phyloP scores from a whole-genome alignment of 2,888 invertebrate genomes.

The Phrixothrix hirtus region DNA sequence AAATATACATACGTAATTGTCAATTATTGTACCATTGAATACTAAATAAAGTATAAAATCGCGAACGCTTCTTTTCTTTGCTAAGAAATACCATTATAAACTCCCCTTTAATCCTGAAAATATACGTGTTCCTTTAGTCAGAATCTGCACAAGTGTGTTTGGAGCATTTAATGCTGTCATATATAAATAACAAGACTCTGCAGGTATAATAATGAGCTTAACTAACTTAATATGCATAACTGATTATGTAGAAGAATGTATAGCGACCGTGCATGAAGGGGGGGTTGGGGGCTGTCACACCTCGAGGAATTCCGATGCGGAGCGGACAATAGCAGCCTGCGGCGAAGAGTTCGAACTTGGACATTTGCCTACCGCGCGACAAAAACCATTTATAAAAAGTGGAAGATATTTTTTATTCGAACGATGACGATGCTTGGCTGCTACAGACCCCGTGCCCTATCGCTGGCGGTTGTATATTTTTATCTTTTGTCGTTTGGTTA shows the following conservation, averaged over 20 bases:
- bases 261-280: constrained; percentile 32
- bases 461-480: constrained; percentile 11
- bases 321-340: constrained; percentile 44
- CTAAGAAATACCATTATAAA: constrained; percentile 38
- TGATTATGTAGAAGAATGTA: constrained; percentile 53
- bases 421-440: constrained; percentile 16
- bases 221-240: constrained; percentile 57
- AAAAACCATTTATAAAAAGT: constrained; percentile 43
- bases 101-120: constrained; percentile 41
- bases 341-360: constrained; percentile 38
- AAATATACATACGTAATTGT: no score
- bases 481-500: constrained; percentile 10
- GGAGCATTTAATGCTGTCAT: constrained; percentile 48
- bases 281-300: constrained; percentile 41
- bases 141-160: constrained; percentile 35
- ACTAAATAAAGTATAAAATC: no score
- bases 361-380: constrained; percentile 43
- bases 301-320: constrained; percentile 42
- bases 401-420: constrained; percentile 34
- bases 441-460: constrained; percentile 18
- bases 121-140: constrained; percentile 28
- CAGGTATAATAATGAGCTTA: constrained; percentile 56
- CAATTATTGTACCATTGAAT: no score
- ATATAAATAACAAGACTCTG: constrained; percentile 53
- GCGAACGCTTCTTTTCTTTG: no score